Evolutionary conservation across 2,113 vertebrate species (phyloP).

Genomic region (Podarcis cretensis): DNA sequence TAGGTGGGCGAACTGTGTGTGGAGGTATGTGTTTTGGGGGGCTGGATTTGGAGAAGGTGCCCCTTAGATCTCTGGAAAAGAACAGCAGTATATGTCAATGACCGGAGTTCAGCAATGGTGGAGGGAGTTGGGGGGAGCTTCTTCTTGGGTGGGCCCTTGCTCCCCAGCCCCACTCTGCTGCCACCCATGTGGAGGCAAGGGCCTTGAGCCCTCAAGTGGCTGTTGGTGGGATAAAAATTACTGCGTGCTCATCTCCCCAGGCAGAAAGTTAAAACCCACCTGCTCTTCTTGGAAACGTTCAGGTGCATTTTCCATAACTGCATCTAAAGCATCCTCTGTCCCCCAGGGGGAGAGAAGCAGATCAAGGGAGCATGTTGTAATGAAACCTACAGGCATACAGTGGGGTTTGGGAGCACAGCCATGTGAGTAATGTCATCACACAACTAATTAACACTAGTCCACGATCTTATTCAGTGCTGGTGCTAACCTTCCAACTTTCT

Average conservation of each 20-base stretch:
- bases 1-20: no score
- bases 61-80: no score
- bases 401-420: neutral
- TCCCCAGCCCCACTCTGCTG: no score
- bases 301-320: neutral
- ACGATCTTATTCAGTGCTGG: slow-evolving; percentile 15
- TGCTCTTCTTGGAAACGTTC: neutral
- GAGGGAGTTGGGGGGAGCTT: no score
- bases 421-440: slow-evolving; percentile 38
- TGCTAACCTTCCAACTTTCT: slow-evolving; percentile 38
- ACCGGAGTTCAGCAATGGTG: no score
- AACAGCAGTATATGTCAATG: no score
- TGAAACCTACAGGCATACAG: slow-evolving; percentile 30
- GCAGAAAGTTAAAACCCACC: neutral
- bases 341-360: slow-evolving; percentile 7
- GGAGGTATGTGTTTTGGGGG: no score
- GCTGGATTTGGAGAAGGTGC: no score
- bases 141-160: no score
- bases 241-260: neutral
- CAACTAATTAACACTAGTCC: slow-evolving; percentile 40
- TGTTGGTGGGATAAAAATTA: neutral
- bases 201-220: neutral
- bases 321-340: neutral
- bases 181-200: no score
- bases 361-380: neutral